phyloP scores from a whole-genome alignment of 2,888 invertebrate genomes.

The Meiosimyza decipiens region DNA sequence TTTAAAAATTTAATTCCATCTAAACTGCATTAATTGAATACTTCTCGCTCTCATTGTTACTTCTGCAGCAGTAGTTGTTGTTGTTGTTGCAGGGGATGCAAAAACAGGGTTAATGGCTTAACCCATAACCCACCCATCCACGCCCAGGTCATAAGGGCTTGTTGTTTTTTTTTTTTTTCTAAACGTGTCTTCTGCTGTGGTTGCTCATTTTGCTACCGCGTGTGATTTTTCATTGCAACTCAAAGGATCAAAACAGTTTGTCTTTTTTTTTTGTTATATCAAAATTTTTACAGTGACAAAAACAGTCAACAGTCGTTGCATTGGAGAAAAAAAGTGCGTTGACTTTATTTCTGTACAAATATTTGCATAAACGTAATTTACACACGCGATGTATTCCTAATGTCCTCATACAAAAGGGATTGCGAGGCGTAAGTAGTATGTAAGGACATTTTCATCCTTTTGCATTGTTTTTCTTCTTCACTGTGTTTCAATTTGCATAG shows the following conservation, averaged over 20 bases:
- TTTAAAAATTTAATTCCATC: slow-evolving; percentile 7
- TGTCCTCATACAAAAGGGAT: slow-evolving; percentile 5
- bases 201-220: slow-evolving; percentile 29
- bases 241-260: slow-evolving; percentile 1
- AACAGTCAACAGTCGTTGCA: not conserved
- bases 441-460: slow-evolving; percentile 33
- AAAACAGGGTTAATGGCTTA: slow-evolving; percentile 9
- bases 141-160: not conserved
- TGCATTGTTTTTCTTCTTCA: not conserved
- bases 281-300: not conserved
- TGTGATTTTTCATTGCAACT: slow-evolving; percentile 12
- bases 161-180: not conserved
- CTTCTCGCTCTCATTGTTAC: not conserved
- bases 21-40: slow-evolving; percentile 25
- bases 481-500: not conserved
- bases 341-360: slow-evolving; percentile 37
- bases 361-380: slow-evolving; percentile 48
- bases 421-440: slow-evolving; percentile 25
- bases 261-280: not conserved
- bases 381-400: slow-evolving; percentile 36
- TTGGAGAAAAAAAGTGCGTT: slow-evolving; percentile 11
- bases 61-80: too few relatives aligned
- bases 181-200: slow-evolving; percentile 2
- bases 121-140: slow-evolving; percentile 14
- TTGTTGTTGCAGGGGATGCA: not conserved